These are phyloP conservation scores for Enteromius treurensis DNA, from an alignment of 2,797 vertebrate species.

Conservation along the genomic window DNA sequence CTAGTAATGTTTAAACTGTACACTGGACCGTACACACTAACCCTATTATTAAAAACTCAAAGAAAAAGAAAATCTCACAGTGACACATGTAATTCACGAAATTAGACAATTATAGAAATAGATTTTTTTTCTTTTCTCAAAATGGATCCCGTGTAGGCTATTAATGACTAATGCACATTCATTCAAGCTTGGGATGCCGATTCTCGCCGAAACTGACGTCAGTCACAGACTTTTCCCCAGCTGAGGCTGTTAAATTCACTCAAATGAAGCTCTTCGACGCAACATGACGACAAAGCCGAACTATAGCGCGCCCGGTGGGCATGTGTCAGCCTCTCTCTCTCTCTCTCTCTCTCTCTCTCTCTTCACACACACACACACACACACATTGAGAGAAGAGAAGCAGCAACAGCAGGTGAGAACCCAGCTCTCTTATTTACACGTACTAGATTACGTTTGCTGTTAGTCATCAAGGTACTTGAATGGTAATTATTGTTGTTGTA, in stretches of 20 bases:
- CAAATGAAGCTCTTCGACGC: slow-evolving; percentile 1
- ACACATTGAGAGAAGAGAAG: slow-evolving; percentile 11
- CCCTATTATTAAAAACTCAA: neutral
- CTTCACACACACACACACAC: neutral
- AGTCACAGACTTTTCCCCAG: neutral
- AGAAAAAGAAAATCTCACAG: neutral
- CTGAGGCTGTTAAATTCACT: slow-evolving; percentile 16
- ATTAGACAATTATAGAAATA: neutral
- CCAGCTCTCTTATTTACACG: neutral
- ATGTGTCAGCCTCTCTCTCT: neutral
- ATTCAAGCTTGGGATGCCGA: neutral
- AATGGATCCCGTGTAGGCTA: neutral
- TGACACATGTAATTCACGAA: neutral
- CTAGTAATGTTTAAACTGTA: neutral
- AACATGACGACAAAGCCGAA: neutral
- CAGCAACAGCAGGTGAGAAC: slow-evolving; percentile 38
- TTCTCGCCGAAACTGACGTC: slow-evolving; percentile 18
- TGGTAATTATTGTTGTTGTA: neutral
- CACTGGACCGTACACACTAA: neutral
- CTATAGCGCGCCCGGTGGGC: slow-evolving; percentile 6
- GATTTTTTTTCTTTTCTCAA: neutral
- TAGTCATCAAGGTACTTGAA: neutral
- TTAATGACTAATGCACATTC: neutral
- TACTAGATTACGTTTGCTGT: neutral
- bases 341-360: neutral